A percentile compares a stretch with the other conserved stretches of the same genome.
Conservation (phyloP, 2,888 invertebrate species). For the Ischnus inquisitorius region DNA sequence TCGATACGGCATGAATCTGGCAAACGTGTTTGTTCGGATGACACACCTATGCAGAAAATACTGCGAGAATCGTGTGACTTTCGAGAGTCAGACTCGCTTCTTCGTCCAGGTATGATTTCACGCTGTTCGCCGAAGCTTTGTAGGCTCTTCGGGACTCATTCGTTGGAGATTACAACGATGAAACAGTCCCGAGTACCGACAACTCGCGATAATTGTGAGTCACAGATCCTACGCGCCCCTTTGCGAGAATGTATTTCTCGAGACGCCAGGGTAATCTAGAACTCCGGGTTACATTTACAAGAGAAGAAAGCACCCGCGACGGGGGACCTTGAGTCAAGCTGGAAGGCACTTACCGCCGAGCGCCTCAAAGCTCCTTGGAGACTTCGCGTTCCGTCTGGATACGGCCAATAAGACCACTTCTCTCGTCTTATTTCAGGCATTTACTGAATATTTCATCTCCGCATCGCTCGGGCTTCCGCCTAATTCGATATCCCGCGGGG, state of each 20-base stretch:
- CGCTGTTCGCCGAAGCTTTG: too few relatives aligned
- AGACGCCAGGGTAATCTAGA: not conserved
- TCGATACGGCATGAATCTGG: not conserved
- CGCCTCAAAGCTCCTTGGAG: conserved; percentile 56
- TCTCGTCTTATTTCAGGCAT: conserved; percentile 57
- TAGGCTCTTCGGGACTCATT: not conserved
- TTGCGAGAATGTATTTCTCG: conserved; percentile 29
- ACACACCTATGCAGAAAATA: too few relatives aligned
- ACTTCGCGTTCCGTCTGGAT: conserved; percentile 23
- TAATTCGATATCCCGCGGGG: conserved; percentile 1
- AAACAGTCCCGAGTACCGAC: conserved; percentile 26
- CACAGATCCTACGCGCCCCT: conserved; percentile 20
- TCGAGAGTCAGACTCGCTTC: too few relatives aligned
- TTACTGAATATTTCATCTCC: conserved; percentile 36
- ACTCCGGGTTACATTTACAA: conserved; percentile 52
- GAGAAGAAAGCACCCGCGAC: conserved; percentile 27
- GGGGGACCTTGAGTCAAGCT: conserved; percentile 52
- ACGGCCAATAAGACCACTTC: conserved; percentile 46
- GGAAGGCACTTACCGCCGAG: conserved; percentile 55
- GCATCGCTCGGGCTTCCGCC: not conserved
- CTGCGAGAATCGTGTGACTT: too few relatives aligned
- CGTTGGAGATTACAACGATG: conserved; percentile 1
- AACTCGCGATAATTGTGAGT: conserved; percentile 54
- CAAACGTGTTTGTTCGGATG: too few relatives aligned
- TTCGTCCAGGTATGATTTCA: too few relatives aligned